phyloP scores from a whole-genome alignment of 2,888 invertebrate genomes.

The Notodonta ziczac region DNA sequence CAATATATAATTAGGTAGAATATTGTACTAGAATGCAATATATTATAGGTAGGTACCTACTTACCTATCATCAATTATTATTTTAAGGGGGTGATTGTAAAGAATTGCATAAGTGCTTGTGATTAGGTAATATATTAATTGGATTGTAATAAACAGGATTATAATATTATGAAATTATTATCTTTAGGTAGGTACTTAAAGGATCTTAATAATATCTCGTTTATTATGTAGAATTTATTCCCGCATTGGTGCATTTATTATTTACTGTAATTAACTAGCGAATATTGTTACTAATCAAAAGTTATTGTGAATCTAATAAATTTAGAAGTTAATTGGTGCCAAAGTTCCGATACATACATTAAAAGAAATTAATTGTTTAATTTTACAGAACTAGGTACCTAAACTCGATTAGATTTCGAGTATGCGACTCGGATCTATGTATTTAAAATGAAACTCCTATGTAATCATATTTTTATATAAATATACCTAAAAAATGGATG shows the following conservation, averaged over 20 bases:
- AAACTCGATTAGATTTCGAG: not conserved
- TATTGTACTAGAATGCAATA: constrained; percentile 31
- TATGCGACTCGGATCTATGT: not conserved
- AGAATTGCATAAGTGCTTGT: constrained; percentile 42
- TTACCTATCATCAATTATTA: constrained; percentile 29
- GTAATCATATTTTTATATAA: constrained; percentile 64
- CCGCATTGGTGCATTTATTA: constrained; percentile 65
- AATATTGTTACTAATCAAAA: constrained; percentile 29
- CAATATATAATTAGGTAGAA: constrained; percentile 23
- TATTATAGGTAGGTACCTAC: constrained; percentile 28
- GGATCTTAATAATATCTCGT: constrained; percentile 39
- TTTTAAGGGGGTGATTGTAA: constrained; percentile 39
- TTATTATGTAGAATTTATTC: constrained; percentile 42
- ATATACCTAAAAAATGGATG: constrained; percentile 40
- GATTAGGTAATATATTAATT: constrained; percentile 28
- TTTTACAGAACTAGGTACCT: not conserved
- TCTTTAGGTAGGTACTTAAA: constrained; percentile 49
- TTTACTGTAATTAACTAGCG: constrained; percentile 31
- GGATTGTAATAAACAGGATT: constrained; percentile 35
- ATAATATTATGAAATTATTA: constrained; percentile 37
- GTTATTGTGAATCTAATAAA: constrained; percentile 33
- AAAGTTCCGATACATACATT: constrained; percentile 56
- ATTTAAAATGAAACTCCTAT: constrained; percentile 34
- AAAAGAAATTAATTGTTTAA: not conserved
- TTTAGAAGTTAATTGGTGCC: constrained; percentile 68